A percentile compares a stretch with the other conserved stretches of the same genome.
Evolutionary conservation across 2,797 vertebrate species (phyloP).

Genomic region (Phrynocephalus guinanensis): DNA sequence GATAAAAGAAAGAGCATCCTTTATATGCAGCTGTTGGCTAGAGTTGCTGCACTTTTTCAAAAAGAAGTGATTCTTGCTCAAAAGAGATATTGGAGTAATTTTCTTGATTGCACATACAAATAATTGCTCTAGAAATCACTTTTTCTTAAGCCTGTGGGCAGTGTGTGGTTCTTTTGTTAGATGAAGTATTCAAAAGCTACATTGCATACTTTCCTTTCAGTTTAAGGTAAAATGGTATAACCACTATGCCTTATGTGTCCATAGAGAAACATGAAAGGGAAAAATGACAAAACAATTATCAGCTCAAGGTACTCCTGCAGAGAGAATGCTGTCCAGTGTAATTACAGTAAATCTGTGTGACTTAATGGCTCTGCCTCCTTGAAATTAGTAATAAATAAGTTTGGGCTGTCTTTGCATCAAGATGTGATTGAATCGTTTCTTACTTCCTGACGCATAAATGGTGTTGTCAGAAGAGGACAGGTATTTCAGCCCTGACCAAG

Average conservation of each 20-base stretch:
- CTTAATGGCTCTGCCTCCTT: not conserved
- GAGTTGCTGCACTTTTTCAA: constrained; percentile 36
- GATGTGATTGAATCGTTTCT: not conserved
- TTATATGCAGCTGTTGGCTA: constrained; percentile 35
- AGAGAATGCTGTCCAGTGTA: not conserved
- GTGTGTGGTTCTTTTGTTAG: not conserved
- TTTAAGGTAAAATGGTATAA: not conserved
- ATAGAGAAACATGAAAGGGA: no score
- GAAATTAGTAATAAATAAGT: not conserved
- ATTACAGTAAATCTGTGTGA: not conserved
- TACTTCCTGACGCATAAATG: not conserved
- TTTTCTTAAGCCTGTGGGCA: not conserved
- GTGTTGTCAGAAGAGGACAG: not conserved
- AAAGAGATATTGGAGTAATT: no score
- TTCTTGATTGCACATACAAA: not conserved
- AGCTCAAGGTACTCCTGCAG: not conserved
- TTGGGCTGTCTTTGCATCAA: not conserved
- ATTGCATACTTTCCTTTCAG: no score
- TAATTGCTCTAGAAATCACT: not conserved
- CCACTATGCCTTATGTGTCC: not conserved
- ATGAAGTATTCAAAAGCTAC: not conserved
- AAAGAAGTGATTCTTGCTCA: not conserved
- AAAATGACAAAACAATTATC: not conserved
- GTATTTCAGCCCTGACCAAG: not conserved
- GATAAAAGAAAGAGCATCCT: not conserved